Evolutionary conservation across 2,797 vertebrate genomes (phyloP), one percentile per base, ranked within the genome.

Genomic region (Hypotaenidia philippensis): DNA sequence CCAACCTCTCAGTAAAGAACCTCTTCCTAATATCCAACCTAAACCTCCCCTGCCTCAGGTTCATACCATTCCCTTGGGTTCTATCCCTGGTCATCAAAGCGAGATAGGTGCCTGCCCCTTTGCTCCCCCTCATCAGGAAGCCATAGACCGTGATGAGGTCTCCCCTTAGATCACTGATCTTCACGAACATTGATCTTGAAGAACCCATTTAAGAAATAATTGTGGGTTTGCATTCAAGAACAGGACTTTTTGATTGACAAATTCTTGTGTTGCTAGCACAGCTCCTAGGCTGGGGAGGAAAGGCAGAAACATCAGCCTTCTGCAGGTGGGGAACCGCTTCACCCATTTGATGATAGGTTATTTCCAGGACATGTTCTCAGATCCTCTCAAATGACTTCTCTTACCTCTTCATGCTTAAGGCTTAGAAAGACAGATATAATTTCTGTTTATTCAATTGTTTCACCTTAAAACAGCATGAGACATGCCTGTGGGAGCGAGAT

Each of bases 301-400:
- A 78, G 56, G 55, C 56, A 88, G 41, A 74, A 68, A 22, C 36
- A 71, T 11, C 11, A 41, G 11, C 6, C 23, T 78, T 53, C 70
- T 79, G 47, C 17, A 56, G 55, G 49, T 11, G 11, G 18, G 64
- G 25, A 84, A 93, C 16, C 22, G 12, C 32, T 84, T 72, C 49
- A 68, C 31, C 6, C 0, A 0, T 80, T 29, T 49, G 55, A 71
- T 34, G 29, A 27, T 0, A 32, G 40, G 2, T 66, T 90, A 40
- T 41, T 74, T 89, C 84, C 55, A 80, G 70, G 11, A 72, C 23
- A 72, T 1, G 0, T 38, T 70, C 71, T 80, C 56, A 72, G 18
- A 50, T 50, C 19, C 25, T 75, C 40, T 69, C 32, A 77, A 38
- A 8, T 10, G 23, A 40, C 3, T 27, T 52, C 9, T 45, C 59